Base-by-base conservation (phyloP, 2,797 vertebrate species). In the Novumbra hubbsi region DNA sequence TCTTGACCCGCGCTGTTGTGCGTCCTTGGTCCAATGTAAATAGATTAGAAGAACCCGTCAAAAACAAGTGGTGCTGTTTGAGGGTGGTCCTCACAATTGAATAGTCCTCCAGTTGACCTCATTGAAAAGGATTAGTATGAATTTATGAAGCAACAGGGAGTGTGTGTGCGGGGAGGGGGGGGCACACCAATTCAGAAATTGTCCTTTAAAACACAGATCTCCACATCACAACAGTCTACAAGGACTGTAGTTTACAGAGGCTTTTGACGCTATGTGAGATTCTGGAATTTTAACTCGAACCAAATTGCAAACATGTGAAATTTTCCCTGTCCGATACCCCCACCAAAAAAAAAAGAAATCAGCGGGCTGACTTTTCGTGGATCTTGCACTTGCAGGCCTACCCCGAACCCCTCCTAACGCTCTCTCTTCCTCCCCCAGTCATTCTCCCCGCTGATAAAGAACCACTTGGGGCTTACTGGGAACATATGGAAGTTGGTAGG, bases 401-500 rank as follows among this genome's bases (percentile, higher is more conserved):
- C 69, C 75, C 64, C 72, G 57, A 67, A 57, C 77, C 78, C 76
- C 63, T 68, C 72, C 71, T 32, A 68, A 55, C 63, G 70, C 70
- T 71, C 30, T 52, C 65, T 66, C 52, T 73, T 66, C 48, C 17
- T 34, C 49, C 8, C 21, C 30, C 62, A 45, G 34, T 64, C 12
- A 16, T 76, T 79, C 60, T 32, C 72, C 55, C 70, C 75, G 73
- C 72, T 74, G 82, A 88, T 85, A 83, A 88, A 85, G 83, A 89
- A 87, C 76, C 73, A 85, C 83, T 89, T 81, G 81, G 88, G 83
- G 79, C 78, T 83, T 73, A 83, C 79, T 64, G 85, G 71, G 76
- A 90, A 90, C 86, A 92, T 86, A 91, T 84, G 84, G 86, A 90
- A 88, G 86, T 89, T 88, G 78, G 83, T 87, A 88, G 76, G 84